phyloP scores from a whole-genome alignment of 2,797 vertebrate species.

The Garrulus glandarius region DNA sequence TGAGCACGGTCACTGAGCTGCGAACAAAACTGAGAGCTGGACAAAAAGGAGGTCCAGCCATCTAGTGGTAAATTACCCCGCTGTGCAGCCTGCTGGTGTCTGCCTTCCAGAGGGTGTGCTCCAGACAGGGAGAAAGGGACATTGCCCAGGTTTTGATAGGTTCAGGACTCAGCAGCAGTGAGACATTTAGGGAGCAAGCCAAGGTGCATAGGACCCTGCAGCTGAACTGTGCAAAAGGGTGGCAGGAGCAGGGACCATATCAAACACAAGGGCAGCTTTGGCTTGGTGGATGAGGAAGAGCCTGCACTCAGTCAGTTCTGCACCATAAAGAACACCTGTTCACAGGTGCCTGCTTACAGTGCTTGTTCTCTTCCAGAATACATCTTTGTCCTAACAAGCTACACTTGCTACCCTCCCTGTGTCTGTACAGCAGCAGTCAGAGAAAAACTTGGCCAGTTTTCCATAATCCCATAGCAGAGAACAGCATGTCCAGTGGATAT shows the following conservation, averaged over 20 bases:
- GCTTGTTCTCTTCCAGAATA: background rate
- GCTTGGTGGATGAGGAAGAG: background rate
- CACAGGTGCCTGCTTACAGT: background rate
- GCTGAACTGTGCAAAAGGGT: background rate
- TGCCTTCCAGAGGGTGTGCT: background rate
- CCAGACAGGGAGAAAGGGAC: rapidly evolving
- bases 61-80: background rate
- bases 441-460: background rate
- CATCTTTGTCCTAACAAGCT: background rate
- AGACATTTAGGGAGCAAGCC: background rate
- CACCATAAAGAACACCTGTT: background rate
- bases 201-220: background rate
- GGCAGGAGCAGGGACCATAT: background rate
- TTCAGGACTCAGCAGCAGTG: background rate
- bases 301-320: background rate
- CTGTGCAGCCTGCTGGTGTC: background rate
- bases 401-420: background rate
- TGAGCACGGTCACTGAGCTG: background rate
- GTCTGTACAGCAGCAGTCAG: background rate
- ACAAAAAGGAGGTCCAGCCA: constrained; percentile 5
- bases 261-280: background rate
- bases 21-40: background rate
- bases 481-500: background rate
- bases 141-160: background rate
- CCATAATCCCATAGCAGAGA: background rate